Conservation (phyloP, 2,888 invertebrate species). For the Cheilosia vernalis region DNA sequence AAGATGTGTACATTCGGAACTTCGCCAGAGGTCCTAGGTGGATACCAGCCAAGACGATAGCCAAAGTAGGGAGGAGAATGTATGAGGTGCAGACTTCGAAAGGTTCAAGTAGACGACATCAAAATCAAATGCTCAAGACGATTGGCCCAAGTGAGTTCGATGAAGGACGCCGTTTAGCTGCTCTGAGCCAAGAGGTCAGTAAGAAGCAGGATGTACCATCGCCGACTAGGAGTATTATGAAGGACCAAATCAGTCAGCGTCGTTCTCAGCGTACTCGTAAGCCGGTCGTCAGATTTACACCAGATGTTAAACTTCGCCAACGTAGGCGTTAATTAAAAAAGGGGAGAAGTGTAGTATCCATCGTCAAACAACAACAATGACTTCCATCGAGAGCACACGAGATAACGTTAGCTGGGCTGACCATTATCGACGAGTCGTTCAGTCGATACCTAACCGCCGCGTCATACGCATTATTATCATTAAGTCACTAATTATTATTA, state of each 20-base stretch:
- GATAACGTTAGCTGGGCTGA: background rate
- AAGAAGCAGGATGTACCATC: no score
- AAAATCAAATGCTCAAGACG: slow-evolving; percentile 25
- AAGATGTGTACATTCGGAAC: no score
- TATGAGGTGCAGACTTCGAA: background rate
- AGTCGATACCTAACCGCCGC: background rate
- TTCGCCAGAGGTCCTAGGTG: no score
- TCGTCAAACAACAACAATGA: background rate
- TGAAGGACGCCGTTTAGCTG: no score
- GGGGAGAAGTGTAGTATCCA: background rate
- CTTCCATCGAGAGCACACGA: background rate
- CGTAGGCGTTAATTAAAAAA: slow-evolving; percentile 21
- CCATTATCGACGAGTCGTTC: background rate
- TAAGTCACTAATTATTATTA: no score
- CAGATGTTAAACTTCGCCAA: background rate
- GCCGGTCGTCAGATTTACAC: no score
- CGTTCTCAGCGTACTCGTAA: no score
- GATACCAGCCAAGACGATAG: no score
- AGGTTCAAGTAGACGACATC: slow-evolving; percentile 18
- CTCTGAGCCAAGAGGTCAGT: no score
- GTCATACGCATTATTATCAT: background rate
- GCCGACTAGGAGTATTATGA: no score
- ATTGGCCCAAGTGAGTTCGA: slow-evolving; percentile 12
- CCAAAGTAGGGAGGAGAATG: background rate
- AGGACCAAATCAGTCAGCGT: no score